These are phyloP conservation scores for Coecobrya sp. DNA, from an alignment of 2,888 invertebrate genomes.

Conservation along the genomic window DNA sequence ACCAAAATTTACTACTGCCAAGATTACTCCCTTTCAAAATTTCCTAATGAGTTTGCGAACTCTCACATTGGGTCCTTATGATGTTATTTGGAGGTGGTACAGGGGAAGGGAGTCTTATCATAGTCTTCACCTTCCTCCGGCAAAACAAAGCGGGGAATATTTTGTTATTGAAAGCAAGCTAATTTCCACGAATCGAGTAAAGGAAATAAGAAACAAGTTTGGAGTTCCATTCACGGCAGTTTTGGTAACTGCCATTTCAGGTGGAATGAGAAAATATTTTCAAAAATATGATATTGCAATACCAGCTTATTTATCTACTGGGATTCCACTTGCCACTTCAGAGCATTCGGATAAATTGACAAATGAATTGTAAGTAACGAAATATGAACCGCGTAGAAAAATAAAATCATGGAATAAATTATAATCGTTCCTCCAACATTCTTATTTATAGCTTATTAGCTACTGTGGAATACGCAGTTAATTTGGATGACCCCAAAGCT, in stretches of 20 bases:
- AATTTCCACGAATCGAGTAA: slow-evolving; percentile 29
- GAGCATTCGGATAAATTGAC: slow-evolving; percentile 55
- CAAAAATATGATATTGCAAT: background rate
- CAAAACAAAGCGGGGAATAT: slow-evolving; percentile 33
- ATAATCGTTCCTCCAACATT: too few relatives aligned
- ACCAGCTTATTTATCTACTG: slow-evolving; percentile 55
- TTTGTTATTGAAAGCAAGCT: slow-evolving; percentile 55
- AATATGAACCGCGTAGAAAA: too few relatives aligned
- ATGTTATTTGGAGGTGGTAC: background rate
- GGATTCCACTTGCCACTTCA: slow-evolving; percentile 54
- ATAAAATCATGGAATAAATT: background rate
- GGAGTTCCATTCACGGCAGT: slow-evolving; percentile 47
- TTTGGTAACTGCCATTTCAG: slow-evolving; percentile 62
- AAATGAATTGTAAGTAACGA: slow-evolving; percentile 70
- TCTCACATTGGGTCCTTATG: slow-evolving; percentile 50
- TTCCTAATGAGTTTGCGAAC: slow-evolving; percentile 36
- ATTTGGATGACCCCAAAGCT: slow-evolving; percentile 31
- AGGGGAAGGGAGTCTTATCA: slow-evolving; percentile 56
- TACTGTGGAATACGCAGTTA: slow-evolving; percentile 28
- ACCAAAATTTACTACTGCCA: slow-evolving; percentile 54
- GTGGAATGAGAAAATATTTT: slow-evolving; percentile 65
- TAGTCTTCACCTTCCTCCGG: slow-evolving; percentile 28
- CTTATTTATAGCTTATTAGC: slow-evolving; percentile 53
- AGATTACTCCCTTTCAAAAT: slow-evolving; percentile 33
- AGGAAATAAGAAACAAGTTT: slow-evolving; percentile 39